phyloP scores from a whole-genome alignment of 2,888 invertebrate species.

The Vesta saturnalis region DNA sequence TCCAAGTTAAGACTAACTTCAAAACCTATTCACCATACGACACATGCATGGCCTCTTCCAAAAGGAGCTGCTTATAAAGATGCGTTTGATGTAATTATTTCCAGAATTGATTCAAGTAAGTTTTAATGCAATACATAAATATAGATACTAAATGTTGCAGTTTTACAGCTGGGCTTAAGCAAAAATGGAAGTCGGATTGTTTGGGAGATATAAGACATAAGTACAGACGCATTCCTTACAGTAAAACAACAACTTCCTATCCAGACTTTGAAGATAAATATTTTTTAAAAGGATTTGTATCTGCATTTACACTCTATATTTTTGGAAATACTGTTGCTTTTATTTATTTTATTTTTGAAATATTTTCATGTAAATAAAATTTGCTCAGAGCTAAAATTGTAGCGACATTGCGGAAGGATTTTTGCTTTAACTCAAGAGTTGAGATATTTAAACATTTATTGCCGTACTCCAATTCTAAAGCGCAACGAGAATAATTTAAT shows the following conservation, averaged over 20 bases:
- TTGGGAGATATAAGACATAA: neutral
- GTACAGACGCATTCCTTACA: neutral
- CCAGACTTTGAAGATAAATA: slow-evolving; percentile 9
- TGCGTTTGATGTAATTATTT: slow-evolving; percentile 38
- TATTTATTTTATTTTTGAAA: slow-evolving; percentile 13
- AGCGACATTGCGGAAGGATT: too few relatives aligned
- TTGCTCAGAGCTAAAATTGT: too few relatives aligned
- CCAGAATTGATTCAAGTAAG: slow-evolving; percentile 38
- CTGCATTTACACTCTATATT: slow-evolving; percentile 3
- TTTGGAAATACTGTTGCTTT: neutral
- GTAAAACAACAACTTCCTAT: slow-evolving; percentile 11
- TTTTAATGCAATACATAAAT: neutral
- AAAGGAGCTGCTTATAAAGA: slow-evolving; percentile 40
- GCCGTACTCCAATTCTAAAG: too few relatives aligned
- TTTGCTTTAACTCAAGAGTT: too few relatives aligned
- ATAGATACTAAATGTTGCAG: neutral
- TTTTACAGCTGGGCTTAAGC: slow-evolving; percentile 7
- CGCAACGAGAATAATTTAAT: too few relatives aligned
- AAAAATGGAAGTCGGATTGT: slow-evolving; percentile 10
- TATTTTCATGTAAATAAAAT: neutral
- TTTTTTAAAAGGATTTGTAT: slow-evolving; percentile 13
- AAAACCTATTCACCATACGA: slow-evolving; percentile 34
- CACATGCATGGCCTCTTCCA: slow-evolving; percentile 39
- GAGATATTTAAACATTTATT: too few relatives aligned
- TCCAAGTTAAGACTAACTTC: slow-evolving; percentile 36